phyloP scores from a whole-genome alignment of 1,140 invertebrate genomes.

The Venustaconcha ellipsiformis region DNA sequence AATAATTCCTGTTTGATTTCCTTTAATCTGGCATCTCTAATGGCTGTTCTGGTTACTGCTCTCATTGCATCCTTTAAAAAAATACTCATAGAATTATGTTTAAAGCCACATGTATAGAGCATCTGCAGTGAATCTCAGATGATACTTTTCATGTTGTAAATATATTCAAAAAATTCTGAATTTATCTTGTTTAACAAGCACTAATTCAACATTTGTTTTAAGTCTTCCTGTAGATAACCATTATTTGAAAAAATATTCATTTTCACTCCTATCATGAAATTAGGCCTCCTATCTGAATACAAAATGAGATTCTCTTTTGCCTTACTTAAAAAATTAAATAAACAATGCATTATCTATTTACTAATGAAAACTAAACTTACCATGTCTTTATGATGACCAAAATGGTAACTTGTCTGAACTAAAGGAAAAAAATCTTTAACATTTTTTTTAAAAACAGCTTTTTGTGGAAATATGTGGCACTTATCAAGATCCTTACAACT shows the following conservation, averaged over 20 bases:
- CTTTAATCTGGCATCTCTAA: slow-evolving; percentile 91
- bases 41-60: slow-evolving; percentile 91
- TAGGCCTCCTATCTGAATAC: too few species aligned
- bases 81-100: slow-evolving; percentile 4
- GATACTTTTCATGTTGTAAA: not conserved
- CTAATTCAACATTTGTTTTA: not conserved
- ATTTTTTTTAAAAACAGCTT: too few species aligned
- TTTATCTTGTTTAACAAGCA: not conserved
- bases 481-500: too few species aligned
- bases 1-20: slow-evolving; percentile 97
- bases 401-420: too few species aligned
- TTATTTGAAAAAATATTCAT: not conserved
- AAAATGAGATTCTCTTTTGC: too few species aligned
- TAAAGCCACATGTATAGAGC: not conserved
- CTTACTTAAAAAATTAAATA: too few species aligned
- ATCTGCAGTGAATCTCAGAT: not conserved
- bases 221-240: not conserved
- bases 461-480: too few species aligned
- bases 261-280: too few species aligned
- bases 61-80: slow-evolving; percentile 85
- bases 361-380: too few species aligned
- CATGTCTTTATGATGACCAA: too few species aligned
- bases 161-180: not conserved
- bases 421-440: too few species aligned
- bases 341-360: too few species aligned